Percentiles rank a stretch among this genome's conserved stretches.
These are phyloP conservation scores for Cebus imitator DNA, from an alignment of 2,113 vertebrate species.

Conservation along the genomic window DNA sequence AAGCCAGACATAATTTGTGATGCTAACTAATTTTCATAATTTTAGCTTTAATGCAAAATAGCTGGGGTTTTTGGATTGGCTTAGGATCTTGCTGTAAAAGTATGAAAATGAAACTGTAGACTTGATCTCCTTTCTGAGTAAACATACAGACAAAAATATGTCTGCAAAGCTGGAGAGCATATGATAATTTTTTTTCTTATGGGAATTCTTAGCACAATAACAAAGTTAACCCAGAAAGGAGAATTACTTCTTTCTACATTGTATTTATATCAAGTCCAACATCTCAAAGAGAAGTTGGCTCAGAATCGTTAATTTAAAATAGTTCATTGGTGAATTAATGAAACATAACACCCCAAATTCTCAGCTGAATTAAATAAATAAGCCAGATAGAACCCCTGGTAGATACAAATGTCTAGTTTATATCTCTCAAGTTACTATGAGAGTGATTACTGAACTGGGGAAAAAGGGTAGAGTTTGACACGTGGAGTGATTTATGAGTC, in stretches of 20 bases:
- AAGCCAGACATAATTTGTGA: slow-evolving; percentile 36
- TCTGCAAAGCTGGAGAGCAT: background rate
- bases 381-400: background rate
- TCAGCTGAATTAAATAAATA: slow-evolving; percentile 65
- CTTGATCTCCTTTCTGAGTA: slow-evolving; percentile 24
- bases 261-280: slow-evolving; percentile 21
- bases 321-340: slow-evolving; percentile 44
- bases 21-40: background rate
- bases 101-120: slow-evolving; percentile 42
- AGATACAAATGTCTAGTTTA: slow-evolving; percentile 39
- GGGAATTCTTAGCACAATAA: background rate
- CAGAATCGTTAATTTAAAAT: slow-evolving; percentile 46
- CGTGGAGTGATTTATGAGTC: slow-evolving; percentile 52
- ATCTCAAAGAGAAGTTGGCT: slow-evolving; percentile 47
- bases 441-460: slow-evolving; percentile 24
- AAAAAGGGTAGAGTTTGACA: slow-evolving; percentile 55
- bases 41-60: background rate
- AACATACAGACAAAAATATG: background rate
- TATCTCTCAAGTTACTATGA: slow-evolving; percentile 29
- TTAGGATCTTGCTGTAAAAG: slow-evolving; percentile 39
- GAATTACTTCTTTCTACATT: slow-evolving; percentile 1
- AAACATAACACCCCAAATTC: slow-evolving; percentile 34
- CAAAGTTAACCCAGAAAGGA: slow-evolving; percentile 21
- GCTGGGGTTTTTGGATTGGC: slow-evolving; percentile 20
- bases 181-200: background rate